phyloP scores from a whole-genome alignment of 2,797 vertebrate species.

The Babyrousa celebensis region DNA sequence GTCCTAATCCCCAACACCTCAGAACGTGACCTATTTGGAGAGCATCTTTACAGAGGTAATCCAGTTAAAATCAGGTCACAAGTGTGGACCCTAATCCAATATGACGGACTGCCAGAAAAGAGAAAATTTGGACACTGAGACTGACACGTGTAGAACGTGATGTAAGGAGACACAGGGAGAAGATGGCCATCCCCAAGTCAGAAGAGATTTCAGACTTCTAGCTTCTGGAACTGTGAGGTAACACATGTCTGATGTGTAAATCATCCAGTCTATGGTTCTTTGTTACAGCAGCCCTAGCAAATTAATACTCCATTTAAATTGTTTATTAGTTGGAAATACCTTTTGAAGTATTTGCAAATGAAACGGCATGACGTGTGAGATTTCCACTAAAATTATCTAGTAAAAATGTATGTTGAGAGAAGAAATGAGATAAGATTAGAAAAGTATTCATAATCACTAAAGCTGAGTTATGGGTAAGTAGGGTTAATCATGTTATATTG shows the following conservation, averaged over 20 bases:
- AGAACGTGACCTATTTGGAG: background rate
- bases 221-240: background rate
- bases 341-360: background rate
- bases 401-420: background rate
- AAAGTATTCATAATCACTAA: background rate
- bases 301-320: background rate
- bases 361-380: background rate
- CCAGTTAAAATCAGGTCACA: conserved; percentile 24
- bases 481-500: background rate
- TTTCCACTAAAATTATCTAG: background rate
- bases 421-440: conserved; percentile 1
- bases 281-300: background rate
- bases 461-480: background rate
- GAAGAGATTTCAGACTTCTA: background rate
- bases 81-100: background rate
- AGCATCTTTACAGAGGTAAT: background rate
- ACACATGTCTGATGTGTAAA: background rate
- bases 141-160: background rate
- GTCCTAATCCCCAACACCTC: background rate
- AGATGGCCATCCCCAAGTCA: background rate
- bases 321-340: background rate
- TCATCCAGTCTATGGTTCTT: background rate
- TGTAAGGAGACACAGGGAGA: background rate
- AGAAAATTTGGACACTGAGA: background rate
- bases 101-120: background rate